Base-by-base conservation (phyloP, 2,797 vertebrate genomes). In the Amblyopsis hoosieri region DNA sequence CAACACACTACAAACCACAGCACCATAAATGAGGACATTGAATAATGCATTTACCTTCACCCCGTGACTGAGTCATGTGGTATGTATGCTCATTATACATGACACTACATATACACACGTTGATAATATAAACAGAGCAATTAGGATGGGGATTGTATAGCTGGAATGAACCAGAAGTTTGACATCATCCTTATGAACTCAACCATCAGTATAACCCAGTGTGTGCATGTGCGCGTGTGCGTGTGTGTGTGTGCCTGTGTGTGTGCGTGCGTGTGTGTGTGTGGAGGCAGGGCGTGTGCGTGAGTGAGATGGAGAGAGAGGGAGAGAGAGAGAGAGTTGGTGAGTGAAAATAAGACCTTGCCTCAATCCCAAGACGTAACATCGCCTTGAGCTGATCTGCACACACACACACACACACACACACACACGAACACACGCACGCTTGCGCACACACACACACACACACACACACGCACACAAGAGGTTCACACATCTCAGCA, bases 401-500 rank as follows among this genome's bases (percentile, higher is more conserved):
- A 53, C 37, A 37, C 33, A 13, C 2, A 49, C 33, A 57, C 31
- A 42, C 12, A 42, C 55, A 15, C 33, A 14, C 33, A 17, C 33
- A 45, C 33, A 45, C 12, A 42, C 55, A 11, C 33, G 3, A 8
- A 5, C 13, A 11, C 37, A 57, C 5, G 4, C 33, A 37, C 33
- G 9, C 33, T 17, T 17, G 17, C 17, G 17, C 17, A 53, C 37
- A 15, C 15, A 13, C 2, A 49, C 33, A 57, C 33, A 45, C 12
- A 46, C 23, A 54, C 37, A 23, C 46, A 45, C n/a, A 45, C 23
- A 33, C 1, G 29, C 12, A 33, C 2, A 1, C 2, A 33, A 6
- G n/a, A 31, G 65, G 62, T 62, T 64, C 58, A 46, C 60, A 62
- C 14, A 70, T 55, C 69, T 56, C 13, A 46, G 51, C 61, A 51